Base-by-base conservation (phyloP, 2,888 invertebrate genomes). In the Epiblema foenella region DNA sequence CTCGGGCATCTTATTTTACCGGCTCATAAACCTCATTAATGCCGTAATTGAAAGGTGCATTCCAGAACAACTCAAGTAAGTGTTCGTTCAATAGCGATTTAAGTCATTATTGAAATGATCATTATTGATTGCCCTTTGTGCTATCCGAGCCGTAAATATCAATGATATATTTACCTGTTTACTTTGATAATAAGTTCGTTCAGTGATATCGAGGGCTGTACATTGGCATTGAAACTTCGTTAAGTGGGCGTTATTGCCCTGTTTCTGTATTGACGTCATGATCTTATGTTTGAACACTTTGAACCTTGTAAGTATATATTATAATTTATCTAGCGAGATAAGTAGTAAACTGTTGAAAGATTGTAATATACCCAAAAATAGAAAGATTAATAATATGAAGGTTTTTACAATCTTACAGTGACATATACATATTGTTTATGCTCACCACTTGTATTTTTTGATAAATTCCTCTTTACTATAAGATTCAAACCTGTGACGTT, bases 81-180 rank as follows among this genome's bases (percentile, higher is more conserved):
- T n/a, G 15, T 15, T 8, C 9, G 39, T 42, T 42, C 15, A 29
- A 10, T 24, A n/a, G n/a, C n/a, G 10, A 60, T n/a, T 42, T 46
- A 46, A 46, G 60, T 29, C 60, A 42, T 60, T 60, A 24, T 46
- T 1, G 5, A 49, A 60, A 46, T 49, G 29, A 60, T 29, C 46
- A 7, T n/a, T n/a, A n/a, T n/a, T n/a, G n/a, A 57, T 29, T n/a
- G 62, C 62, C 68, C 62, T 33, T 58, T 58, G 37, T 67, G 33
- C 51, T 24, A 46, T 18, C 56, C 11, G 52, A 18, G 58, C 51
- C 67, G 11, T 67, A 67, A 67, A 67, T 67, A 58, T 51, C 37
- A 52, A 68, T n/a, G 49, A 67, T 59, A 58, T 66, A 52, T 58
- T 68, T 68, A 59, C 51, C 24, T 68, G n/a, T 58, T 67, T 67